Conservation (phyloP, 1,140 invertebrate genomes). For the Arion vulgaris region DNA sequence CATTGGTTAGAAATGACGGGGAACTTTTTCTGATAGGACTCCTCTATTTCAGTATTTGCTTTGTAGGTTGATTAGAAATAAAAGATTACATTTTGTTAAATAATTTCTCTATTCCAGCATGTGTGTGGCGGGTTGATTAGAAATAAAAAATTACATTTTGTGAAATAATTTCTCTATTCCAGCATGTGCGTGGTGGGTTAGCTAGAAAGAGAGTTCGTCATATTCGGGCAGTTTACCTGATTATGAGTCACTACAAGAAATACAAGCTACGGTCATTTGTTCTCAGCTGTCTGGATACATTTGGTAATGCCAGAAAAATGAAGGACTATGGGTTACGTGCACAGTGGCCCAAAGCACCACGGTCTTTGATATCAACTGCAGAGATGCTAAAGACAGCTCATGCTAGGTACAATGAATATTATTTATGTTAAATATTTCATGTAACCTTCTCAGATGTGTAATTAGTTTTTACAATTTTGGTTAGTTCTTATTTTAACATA, state of each 20-base stretch:
- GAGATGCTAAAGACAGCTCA: conserved; percentile 66
- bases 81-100: too few relatives aligned
- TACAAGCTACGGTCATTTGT: conserved; percentile 90
- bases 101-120: too few relatives aligned
- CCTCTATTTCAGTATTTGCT: too few relatives aligned
- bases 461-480: too few relatives aligned
- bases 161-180: neutral
- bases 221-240: conserved; percentile 87
- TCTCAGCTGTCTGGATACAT: conserved; percentile 49
- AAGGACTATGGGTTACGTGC: conserved; percentile 85
- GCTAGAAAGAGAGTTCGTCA: conserved; percentile 85
- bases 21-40: too few relatives aligned
- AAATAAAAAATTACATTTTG: too few relatives aligned
- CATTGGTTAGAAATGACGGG: too few relatives aligned
- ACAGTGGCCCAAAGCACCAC: conserved; percentile 85
- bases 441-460: too few relatives aligned
- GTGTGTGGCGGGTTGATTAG: too few relatives aligned
- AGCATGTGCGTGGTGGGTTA: conserved; percentile 86
- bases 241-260: conserved; percentile 85
- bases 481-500: too few relatives aligned
- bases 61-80: too few relatives aligned
- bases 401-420: conserved; percentile 57
- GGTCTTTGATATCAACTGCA: conserved; percentile 77
- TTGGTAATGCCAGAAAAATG: conserved; percentile 73
- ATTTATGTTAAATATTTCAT: too few relatives aligned